Evolutionary conservation across 2,888 invertebrate genomes (phyloP), one percentile per base, ranked within the genome.

Genomic region (Ptychoptera albimana): DNA sequence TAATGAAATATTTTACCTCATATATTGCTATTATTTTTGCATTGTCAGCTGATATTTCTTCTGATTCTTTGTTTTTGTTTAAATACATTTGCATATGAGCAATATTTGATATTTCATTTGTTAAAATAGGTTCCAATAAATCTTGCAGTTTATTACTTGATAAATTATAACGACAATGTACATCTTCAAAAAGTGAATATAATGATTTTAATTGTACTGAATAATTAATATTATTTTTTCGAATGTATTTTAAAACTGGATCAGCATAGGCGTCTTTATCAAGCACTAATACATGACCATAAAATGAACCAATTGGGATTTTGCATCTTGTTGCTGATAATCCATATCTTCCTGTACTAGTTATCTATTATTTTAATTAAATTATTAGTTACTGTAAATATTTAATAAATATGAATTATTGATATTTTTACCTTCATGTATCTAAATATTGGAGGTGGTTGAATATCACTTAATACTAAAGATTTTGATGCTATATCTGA

Each of bases 241-340:
- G 34, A 32, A 35, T 35, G 10, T 37, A 39, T 31, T 10, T 37
- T 34, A 47, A 49, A 54, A 52, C 45, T 40, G 60, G 55, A 53
- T 65, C 63, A 1, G 61, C 61, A 43, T 64, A 64, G 2, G 60
- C 60, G 50, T 76, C 75, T 48, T 78, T 79, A 13, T 78, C 75
- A 10, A 89, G 69, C 46, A 86, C 75, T 2, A 85, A 79, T 36
- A 87, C 76, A 61, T 92, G 91, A 0, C 93, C 93, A 60, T 87
- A 93, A 65, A 92, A 93, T 64, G 82, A 82, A n/a, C 92, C 93
- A 34, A 92, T 69, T 0, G 92, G 89, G 50, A 93, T 88, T 66
- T 85, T 81, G 56, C 89, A 89, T 53, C 87, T 78, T 45, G 87
- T 84, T 0, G 88, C 82, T 16, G 87, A 82, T 83, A 89, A 88